phyloP scores from a whole-genome alignment of 2,797 vertebrate genomes.

The Tokudaia muenninki region DNA sequence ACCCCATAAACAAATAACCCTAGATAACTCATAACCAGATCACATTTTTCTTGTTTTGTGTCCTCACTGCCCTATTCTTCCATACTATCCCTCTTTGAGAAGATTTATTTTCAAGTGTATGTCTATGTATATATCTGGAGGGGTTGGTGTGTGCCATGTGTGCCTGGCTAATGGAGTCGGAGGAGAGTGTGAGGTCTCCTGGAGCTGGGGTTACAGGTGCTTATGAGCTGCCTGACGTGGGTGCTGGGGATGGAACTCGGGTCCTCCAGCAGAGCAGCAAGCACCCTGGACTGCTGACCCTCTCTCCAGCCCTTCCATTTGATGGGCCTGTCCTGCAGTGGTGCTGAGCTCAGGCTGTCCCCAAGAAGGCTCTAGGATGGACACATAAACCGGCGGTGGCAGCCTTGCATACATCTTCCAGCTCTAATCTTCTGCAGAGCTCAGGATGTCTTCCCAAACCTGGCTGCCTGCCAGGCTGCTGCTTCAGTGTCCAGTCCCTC shows the following conservation, averaged over 20 bases:
- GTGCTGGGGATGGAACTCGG: background rate
- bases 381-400: background rate
- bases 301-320: background rate
- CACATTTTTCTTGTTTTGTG: background rate
- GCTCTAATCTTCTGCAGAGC: background rate
- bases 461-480: background rate
- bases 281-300: background rate
- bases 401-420: background rate
- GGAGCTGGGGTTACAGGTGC: background rate
- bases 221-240: background rate
- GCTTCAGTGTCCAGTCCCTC: conserved; percentile 1
- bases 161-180: background rate
- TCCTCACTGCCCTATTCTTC: background rate
- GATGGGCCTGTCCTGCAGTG: background rate
- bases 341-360: background rate
- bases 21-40: background rate
- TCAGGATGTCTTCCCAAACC: background rate
- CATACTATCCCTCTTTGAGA: background rate
- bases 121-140: background rate
- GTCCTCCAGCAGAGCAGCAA: background rate
- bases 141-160: background rate
- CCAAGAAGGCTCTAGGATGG: background rate
- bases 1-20: background rate
- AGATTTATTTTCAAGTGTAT: background rate
- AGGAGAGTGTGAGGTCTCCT: background rate